Evolutionary conservation across 2,113 vertebrate genomes (phyloP).

Genomic region (Anguilla rostrata): DNA sequence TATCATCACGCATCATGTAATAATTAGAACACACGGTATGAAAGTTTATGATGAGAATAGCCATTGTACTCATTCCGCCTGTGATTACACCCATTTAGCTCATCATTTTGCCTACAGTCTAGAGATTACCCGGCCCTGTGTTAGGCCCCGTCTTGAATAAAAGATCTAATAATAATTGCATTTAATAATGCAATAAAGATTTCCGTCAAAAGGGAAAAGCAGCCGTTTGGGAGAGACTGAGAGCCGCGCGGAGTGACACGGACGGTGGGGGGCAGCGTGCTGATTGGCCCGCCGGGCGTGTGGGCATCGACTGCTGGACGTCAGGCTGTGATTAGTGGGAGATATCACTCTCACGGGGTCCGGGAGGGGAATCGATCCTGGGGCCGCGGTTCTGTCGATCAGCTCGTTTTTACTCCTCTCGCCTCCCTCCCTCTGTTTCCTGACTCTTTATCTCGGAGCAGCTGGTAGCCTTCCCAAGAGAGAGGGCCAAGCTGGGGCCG

Average conservation of each 20-base stretch:
- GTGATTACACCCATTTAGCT: too few relatives aligned
- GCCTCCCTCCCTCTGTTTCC: constrained; percentile 39
- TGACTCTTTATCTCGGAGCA: neutral
- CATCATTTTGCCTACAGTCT: neutral
- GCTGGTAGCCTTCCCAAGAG: neutral
- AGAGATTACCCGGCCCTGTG: neutral
- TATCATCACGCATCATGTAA: neutral
- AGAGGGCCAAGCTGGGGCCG: neutral
- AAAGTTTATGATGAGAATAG: neutral
- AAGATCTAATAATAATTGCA: neutral
- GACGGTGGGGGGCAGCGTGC: neutral
- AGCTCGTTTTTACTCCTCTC: constrained; percentile 57
- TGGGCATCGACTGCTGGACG: constrained; percentile 61
- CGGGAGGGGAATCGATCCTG: constrained; percentile 61
- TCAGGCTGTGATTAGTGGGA: constrained; percentile 66
- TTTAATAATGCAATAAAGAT: neutral
- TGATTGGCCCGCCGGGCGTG: constrained; percentile 37
- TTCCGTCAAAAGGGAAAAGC: constrained; percentile 6
- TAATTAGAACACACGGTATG: neutral
- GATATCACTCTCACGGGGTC: constrained; percentile 57
- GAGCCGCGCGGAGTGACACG: neutral
- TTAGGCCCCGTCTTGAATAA: neutral
- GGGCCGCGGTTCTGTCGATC: constrained; percentile 55
- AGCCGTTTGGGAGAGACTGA: neutral
- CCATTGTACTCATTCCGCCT: neutral